A percentile compares a stretch with the other conserved stretches of the same genome.
These are phyloP conservation scores for Anguilla megastoma DNA, from an alignment of 2,797 vertebrate genomes.

Conservation along the genomic window DNA sequence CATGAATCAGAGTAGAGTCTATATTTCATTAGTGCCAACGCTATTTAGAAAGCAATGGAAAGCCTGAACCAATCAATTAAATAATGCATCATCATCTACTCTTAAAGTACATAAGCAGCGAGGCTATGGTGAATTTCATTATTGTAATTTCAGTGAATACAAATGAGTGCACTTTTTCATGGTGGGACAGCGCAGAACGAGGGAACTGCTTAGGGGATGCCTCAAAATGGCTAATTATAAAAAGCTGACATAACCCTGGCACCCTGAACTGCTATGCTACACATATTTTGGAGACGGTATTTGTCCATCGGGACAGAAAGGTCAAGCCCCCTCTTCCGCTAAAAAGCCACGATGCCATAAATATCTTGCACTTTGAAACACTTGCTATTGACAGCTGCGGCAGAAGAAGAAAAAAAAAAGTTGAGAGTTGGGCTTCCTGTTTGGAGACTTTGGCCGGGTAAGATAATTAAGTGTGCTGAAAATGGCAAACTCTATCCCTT, in stretches of 20 bases:
- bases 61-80: not conserved
- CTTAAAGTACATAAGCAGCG: not conserved
- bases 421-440: not conserved
- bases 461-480: constrained; percentile 2
- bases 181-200: not conserved
- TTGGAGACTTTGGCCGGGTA: not conserved
- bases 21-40: not conserved
- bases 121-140: not conserved
- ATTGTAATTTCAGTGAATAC: not conserved
- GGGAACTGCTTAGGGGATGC: not conserved
- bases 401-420: not conserved
- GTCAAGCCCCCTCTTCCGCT: not conserved
- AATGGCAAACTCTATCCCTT: not conserved
- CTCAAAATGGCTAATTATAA: not conserved
- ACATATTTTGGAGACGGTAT: not conserved
- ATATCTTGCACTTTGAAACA: not conserved
- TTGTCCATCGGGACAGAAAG: not conserved
- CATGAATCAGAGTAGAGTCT: not conserved
- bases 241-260: not conserved
- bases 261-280: not conserved
- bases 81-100: not conserved
- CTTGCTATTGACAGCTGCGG: not conserved
- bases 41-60: not conserved
- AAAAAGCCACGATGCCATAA: not conserved
- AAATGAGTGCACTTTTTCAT: not conserved